phyloP scores from a whole-genome alignment of 2,113 vertebrate genomes.

The Lethenteron camtschaticum region DNA sequence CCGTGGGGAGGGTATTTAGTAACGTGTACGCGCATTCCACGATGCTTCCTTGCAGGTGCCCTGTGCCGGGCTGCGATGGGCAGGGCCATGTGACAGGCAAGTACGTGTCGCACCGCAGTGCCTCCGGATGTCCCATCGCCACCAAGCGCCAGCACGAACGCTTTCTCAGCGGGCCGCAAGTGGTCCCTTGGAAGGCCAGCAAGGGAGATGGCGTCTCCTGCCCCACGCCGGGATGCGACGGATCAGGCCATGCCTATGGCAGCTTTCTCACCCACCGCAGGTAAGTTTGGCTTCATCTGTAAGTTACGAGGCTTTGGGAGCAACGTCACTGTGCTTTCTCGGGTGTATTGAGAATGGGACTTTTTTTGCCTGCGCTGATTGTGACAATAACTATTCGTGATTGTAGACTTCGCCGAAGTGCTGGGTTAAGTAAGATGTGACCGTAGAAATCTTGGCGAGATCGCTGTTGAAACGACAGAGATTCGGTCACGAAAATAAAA shows the following conservation, averaged over 20 bases:
- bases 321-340: neutral
- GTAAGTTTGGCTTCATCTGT: conserved; percentile 18
- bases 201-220: conserved; percentile 80
- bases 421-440: too few relatives aligned
- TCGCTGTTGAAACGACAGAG: too few relatives aligned
- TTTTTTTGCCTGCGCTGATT: too few relatives aligned
- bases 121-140: neutral
- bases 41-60: conserved; percentile 8
- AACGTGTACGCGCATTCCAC: too few relatives aligned
- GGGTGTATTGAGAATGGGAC: too few relatives aligned
- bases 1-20: too few relatives aligned
- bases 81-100: conserved; percentile 4
- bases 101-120: conserved; percentile 2
- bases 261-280: conserved; percentile 97
- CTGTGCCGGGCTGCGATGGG: conserved; percentile 3
- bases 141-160: conserved; percentile 2
- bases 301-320: neutral
- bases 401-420: too few relatives aligned
- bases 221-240: conserved; percentile 74
- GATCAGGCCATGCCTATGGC: conserved; percentile 79
- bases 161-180: conserved; percentile 10
- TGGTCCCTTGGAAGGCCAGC: conserved; percentile 81
- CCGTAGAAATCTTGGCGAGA: too few relatives aligned
- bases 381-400: too few relatives aligned
- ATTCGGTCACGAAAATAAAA: too few relatives aligned